Evolutionary conservation across 2,888 invertebrate species (phyloP).

Genomic region (Caenorhabditis sp.): DNA sequence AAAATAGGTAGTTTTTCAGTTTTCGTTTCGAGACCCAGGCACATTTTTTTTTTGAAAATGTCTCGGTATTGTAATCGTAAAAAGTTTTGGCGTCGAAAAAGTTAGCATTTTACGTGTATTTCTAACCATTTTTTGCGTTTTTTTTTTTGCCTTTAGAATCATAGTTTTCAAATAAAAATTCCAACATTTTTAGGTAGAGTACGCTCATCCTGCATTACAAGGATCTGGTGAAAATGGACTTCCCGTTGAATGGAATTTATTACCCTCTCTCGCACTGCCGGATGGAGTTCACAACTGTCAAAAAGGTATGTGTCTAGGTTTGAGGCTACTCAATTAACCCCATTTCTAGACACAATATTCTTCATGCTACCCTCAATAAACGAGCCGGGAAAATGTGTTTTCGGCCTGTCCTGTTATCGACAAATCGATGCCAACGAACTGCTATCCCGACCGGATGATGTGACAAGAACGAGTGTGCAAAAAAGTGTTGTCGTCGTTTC

Average conservation of each 20-base stretch:
- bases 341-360: slow-evolving; percentile 86
- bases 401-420: slow-evolving; percentile 94
- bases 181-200: slow-evolving; percentile 75
- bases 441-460: slow-evolving; percentile 88
- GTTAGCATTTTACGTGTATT: too few species aligned
- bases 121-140: too few species aligned
- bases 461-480: slow-evolving; percentile 95
- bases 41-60: too few species aligned
- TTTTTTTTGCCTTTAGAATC: too few species aligned
- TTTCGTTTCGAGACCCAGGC: too few species aligned
- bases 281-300: slow-evolving; percentile 95
- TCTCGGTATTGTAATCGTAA: too few species aligned
- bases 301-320: slow-evolving; percentile 6
- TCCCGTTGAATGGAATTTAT: slow-evolving; percentile 89
- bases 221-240: slow-evolving; percentile 76
- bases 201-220: slow-evolving; percentile 85
- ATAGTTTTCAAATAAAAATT: too few species aligned
- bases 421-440: slow-evolving; percentile 88
- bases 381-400: slow-evolving; percentile 85
- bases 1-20: too few species aligned
- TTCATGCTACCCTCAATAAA: slow-evolving; percentile 90
- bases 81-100: too few species aligned
- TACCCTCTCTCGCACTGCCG: slow-evolving; percentile 93
- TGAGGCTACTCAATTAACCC: too few species aligned
- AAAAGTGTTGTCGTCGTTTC: slow-evolving; percentile 92